A percentile compares a stretch with the other conserved stretches of the same genome.
These are phyloP conservation scores for Julus scanicus DNA, from an alignment of 2,888 invertebrate genomes.

Conservation along the genomic window DNA sequence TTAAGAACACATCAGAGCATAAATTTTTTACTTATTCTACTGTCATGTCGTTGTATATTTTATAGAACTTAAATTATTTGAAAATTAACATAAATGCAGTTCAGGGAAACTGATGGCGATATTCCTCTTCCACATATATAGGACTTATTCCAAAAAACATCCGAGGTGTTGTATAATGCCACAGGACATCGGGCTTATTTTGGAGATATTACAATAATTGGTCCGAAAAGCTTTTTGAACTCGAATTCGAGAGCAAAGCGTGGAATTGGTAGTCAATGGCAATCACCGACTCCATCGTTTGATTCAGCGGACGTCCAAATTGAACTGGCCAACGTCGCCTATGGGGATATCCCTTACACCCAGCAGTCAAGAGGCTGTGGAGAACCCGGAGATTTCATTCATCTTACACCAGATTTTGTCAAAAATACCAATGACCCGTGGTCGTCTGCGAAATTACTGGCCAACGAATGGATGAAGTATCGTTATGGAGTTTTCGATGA, in stretches of 20 bases:
- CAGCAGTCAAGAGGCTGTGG: slow-evolving; percentile 48
- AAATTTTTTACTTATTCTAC: too few relatives aligned
- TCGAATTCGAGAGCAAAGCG: not conserved
- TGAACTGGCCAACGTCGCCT: slow-evolving; percentile 53
- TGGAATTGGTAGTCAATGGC: not conserved
- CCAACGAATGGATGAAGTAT: slow-evolving; percentile 48
- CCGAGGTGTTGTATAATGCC: slow-evolving; percentile 53
- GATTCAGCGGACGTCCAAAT: slow-evolving; percentile 56
- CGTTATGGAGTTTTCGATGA: slow-evolving; percentile 46
- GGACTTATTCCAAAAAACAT: not conserved
- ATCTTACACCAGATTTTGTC: slow-evolving; percentile 19
- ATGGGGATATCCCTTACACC: slow-evolving; percentile 48
- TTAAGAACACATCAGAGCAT: not conserved
- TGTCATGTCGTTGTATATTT: too few relatives aligned
- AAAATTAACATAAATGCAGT: too few relatives aligned
- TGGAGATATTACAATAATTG: slow-evolving; percentile 46
- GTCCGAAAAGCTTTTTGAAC: not conserved
- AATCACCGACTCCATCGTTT: slow-evolving; percentile 16
- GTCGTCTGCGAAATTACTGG: not conserved
- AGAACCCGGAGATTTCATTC: slow-evolving; percentile 52
- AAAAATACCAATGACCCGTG: too few relatives aligned
- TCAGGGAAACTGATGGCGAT: too few relatives aligned
- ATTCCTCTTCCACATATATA: not conserved
- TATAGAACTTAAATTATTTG: too few relatives aligned
- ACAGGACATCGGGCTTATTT: slow-evolving; percentile 52